Base-by-base conservation (phyloP, 2,888 invertebrate genomes). In the Hyppa rectilinea region DNA sequence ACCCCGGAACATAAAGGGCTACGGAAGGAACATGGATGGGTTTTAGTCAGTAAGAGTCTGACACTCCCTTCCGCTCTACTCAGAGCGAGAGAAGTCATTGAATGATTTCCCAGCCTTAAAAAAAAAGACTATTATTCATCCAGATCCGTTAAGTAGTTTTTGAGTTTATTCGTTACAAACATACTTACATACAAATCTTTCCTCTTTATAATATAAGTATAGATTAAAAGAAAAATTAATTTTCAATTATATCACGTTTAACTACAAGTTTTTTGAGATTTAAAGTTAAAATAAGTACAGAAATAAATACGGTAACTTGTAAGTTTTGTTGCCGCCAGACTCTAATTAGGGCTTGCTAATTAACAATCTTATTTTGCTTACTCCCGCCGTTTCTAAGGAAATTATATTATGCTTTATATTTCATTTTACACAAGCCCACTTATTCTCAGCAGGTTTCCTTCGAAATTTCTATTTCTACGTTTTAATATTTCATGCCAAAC, bases 301-400 rank as follows among this genome's bases (percentile, higher is more conserved):
- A 52, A 52, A 60, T 61, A 50, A 26, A 71, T 66, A 65, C 56
- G 31, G 34, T 62, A 67, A 67, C 61, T 73, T 71, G 53, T 50
- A 56, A 67, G 75, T 74, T n/a, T n/a, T 79, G 75, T 74, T 59
- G 66, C 65, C 76, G 70, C 71, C 76, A 64, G 67, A 79, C 79
- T 71, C 80, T 85, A 83, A 85, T 83, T 83, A 83, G 80, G 69
- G 53, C 62, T 31, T 81, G 79, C 71, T 86, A 87, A 87, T 87
- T 88, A 86, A 81, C 78, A 84, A 87, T 85, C 81, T 83, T 74
- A 85, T 86, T 87, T 87, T 87, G 84, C 84, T 82, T 83, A 81
- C 77, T 78, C 72, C 61, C 70, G 61, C 67, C 66, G 80, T 84
- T 85, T 69, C 71, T 78, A 72, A 79, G 62, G 84, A 43, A 83